Conservation (phyloP, 2,113 vertebrate species). For the Trochalopteron elliotii region DNA sequence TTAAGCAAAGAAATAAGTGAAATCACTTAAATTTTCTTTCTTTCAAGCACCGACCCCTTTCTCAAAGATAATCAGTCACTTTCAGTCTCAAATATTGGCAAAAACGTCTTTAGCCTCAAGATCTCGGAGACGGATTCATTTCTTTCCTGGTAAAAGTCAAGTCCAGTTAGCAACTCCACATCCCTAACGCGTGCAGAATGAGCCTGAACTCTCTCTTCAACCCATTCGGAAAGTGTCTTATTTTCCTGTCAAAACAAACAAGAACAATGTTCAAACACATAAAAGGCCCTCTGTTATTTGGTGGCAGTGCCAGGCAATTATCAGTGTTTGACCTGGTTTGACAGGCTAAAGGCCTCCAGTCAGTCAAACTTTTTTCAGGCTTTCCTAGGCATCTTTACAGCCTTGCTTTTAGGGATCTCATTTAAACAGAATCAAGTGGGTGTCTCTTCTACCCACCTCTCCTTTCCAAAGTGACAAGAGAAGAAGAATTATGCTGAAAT, state of each 20-base stretch:
- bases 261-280: not conserved
- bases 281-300: not conserved
- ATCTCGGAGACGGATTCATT: conserved; percentile 79
- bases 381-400: not conserved
- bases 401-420: not conserved
- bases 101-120: conserved; percentile 87
- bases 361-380: not conserved
- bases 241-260: conserved; percentile 71
- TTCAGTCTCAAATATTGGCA: conserved; percentile 73
- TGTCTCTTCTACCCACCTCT: not conserved
- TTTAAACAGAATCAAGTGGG: not conserved
- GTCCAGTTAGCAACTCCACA: conserved; percentile 89
- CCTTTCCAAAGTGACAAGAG: not conserved
- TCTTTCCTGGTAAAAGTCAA: conserved; percentile 91
- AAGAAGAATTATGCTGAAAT: not conserved
- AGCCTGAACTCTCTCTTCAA: conserved; percentile 81
- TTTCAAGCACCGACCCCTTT: not conserved
- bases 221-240: conserved; percentile 69
- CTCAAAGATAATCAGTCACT: conserved; percentile 19
- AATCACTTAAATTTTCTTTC: not conserved
- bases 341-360: not conserved
- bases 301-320: not conserved
- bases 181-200: conserved; percentile 88
- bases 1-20: not conserved
- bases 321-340: not conserved